Conservation (phyloP, 1,140 invertebrate genomes). For the Thrips palmi region DNA sequence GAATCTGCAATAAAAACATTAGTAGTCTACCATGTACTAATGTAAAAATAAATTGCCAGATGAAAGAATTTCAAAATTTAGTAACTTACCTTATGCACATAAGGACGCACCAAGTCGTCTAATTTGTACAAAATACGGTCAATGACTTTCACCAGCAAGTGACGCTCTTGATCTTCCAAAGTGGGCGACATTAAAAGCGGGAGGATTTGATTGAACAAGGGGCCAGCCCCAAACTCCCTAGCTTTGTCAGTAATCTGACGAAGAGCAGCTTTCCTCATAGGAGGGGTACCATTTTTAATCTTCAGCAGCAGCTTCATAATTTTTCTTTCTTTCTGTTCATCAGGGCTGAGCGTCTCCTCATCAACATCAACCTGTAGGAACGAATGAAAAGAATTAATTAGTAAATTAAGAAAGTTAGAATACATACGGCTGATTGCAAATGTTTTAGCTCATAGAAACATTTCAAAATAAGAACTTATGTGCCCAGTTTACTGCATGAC, state of each 20-base stretch:
- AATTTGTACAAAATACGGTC: constrained; percentile 97
- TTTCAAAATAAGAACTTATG: not conserved
- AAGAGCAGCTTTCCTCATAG: constrained; percentile 95
- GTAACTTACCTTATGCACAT: constrained; percentile 80
- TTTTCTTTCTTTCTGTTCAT: constrained; percentile 95
- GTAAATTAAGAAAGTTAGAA: not conserved
- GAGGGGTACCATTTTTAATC: constrained; percentile 99
- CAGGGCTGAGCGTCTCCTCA: constrained; percentile 84
- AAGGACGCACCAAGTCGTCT: constrained; percentile 95
- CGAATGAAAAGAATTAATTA: constrained; percentile 1
- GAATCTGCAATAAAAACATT: constrained; percentile 38
- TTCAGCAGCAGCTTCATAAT: constrained; percentile 98
- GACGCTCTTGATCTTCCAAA: constrained; percentile 96
- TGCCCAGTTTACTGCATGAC: constrained; percentile 11
- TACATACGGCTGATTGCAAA: constrained; percentile 3
- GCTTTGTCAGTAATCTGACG: constrained; percentile 98
- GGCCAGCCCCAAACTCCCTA: constrained; percentile 93
- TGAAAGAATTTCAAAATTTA: not conserved
- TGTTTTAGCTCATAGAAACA: not conserved
- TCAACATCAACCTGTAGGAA: constrained; percentile 70
- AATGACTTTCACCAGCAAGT: constrained; percentile 99
- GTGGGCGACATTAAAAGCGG: constrained; percentile 98
- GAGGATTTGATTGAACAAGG: constrained; percentile 96
- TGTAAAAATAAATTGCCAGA: not conserved
- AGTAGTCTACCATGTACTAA: not conserved